These are phyloP conservation scores for Acanthaster planci DNA, from an alignment of 35 echinoderm and acorn worm genomes.

Conservation along the genomic window DNA sequence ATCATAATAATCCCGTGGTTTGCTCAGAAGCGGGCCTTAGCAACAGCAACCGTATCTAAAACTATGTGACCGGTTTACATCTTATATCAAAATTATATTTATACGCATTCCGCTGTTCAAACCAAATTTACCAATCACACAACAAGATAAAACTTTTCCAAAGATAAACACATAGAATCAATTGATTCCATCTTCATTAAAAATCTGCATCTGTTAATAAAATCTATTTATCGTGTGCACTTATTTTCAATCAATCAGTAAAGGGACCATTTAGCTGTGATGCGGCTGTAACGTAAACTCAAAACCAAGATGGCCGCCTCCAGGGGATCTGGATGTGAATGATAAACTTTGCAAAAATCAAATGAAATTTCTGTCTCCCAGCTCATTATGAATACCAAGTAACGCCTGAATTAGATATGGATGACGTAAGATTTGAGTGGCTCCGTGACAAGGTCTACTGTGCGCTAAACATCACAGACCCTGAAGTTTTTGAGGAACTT, in stretches of 20 bases:
- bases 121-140: neutral
- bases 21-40: neutral
- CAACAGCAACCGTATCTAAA: conserved; percentile 19
- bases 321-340: neutral
- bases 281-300: neutral
- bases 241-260: conserved; percentile 6
- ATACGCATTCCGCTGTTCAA: neutral
- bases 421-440: conserved; percentile 98
- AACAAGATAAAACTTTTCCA: neutral
- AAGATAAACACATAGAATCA: neutral
- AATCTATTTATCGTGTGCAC: neutral
- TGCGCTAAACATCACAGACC: conserved; percentile 77
- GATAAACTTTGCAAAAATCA: no score
- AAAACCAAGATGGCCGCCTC: conserved; percentile 16
- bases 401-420: conserved; percentile 47
- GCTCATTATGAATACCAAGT: no score
- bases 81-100: neutral
- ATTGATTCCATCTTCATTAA: neutral
- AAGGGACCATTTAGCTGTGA: conserved; percentile 5
- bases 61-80: neutral
- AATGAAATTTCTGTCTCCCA: no score
- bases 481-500: conserved; percentile 94
- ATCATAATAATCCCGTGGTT: neutral
- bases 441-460: conserved; percentile 84
- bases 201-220: neutral